Base-by-base conservation (phyloP, 1,140 invertebrate genomes). In the Anastrepha ludens region DNA sequence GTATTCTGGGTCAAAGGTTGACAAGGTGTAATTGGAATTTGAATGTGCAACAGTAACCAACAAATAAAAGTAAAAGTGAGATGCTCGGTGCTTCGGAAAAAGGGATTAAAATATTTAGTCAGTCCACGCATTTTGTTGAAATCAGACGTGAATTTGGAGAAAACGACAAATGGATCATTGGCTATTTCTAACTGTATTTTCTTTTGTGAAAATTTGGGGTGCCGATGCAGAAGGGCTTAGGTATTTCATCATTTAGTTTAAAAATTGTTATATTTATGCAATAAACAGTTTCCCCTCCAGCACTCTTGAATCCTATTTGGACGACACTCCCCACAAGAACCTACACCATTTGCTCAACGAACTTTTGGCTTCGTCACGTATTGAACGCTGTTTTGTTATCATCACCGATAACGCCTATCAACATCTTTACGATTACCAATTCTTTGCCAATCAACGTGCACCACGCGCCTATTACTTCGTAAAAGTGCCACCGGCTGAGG, bases 401-500 rank as follows among this genome's bases (percentile, higher is more conserved):
- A 91, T 92, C 70, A 91, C 91, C 0, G 92, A 92, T 74, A 90
- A 91, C 13, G 62, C 89, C 7, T 90, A 93, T 50, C 85, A 86
- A 47, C 39, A 78, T 50, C 88, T 92, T 29, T 92, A 92, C 17
- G 90, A 91, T 74, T 58, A 87, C 5, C 8, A 7, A 0, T 90
- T 90, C 81, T 92, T 91, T 47, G 85, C 89, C 0, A 88, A 86
- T 9, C 86, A 87, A 20, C 89, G 88, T 3, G 67, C 81, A 6
- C 78, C 87, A 0, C 20, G 86, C 0, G 87, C 90, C 13, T 85
- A 85, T 87, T 92, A 88, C 13, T 86, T 92, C 70, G 4, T 93
- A 41, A 88, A 87, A 0, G 41, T 93, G 0, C 88, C 88, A 44
- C 96, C 96, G 58, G 94, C 94, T 47, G 96, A 97, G 90, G 95